phyloP scores from a whole-genome alignment of 2,888 invertebrate species.

The Drosophila paracracens region DNA sequence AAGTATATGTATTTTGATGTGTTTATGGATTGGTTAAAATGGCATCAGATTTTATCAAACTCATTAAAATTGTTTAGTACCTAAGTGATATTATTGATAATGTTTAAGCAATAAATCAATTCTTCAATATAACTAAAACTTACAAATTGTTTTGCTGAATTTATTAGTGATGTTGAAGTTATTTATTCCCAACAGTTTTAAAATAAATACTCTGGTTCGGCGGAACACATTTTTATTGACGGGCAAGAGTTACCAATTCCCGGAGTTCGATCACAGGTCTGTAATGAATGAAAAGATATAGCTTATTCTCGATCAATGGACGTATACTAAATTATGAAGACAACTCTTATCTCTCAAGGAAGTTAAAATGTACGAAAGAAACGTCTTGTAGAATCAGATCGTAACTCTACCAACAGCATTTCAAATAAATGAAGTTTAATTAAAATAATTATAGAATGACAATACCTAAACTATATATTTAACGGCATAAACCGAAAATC shows the following conservation, averaged over 20 bases:
- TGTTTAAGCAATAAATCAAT: conserved; percentile 80
- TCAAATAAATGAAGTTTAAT: background rate
- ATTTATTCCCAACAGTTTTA: background rate
- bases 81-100: conserved; percentile 80
- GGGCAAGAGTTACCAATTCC: background rate
- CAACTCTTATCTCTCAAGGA: background rate
- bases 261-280: background rate
- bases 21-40: conserved; percentile 43
- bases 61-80: conserved; percentile 78
- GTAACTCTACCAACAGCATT: background rate
- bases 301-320: background rate
- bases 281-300: background rate
- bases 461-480: background rate
- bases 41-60: conserved; percentile 50
- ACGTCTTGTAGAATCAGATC: background rate
- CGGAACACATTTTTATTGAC: background rate
- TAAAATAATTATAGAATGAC: background rate
- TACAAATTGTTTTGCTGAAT: background rate
- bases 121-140: conserved; percentile 57
- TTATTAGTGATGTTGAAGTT: background rate
- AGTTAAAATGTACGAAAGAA: background rate
- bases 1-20: conserved; percentile 37
- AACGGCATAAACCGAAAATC: background rate
- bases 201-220: background rate
- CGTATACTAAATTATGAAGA: background rate